Evolutionary conservation across 2,888 invertebrate genomes (phyloP).

Genomic region (Microplitis manilae): DNA sequence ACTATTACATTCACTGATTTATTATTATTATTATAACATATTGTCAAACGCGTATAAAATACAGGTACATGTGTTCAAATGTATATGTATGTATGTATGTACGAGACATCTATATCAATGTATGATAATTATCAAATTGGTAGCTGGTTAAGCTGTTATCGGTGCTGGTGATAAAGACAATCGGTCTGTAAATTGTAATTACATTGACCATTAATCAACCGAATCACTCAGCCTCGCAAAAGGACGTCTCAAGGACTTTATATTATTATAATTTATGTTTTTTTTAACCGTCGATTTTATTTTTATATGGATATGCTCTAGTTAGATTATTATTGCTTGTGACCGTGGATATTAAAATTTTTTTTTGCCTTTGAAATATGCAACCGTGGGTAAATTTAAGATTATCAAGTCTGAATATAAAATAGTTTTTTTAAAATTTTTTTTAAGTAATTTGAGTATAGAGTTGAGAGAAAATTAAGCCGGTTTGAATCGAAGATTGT

Average conservation of each 20-base stretch:
- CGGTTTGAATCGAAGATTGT: slow-evolving; percentile 34
- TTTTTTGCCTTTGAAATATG: background rate
- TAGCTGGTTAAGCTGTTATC: background rate
- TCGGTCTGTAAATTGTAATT: background rate
- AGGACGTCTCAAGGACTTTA: slow-evolving; percentile 7
- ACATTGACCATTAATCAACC: slow-evolving; percentile 3
- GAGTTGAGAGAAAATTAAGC: background rate
- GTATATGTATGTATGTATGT: background rate
- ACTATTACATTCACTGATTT: background rate
- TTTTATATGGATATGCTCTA: slow-evolving; percentile 13
- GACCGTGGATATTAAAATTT: slow-evolving; percentile 2
- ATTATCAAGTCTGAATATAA: too few species aligned
- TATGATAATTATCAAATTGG: background rate
- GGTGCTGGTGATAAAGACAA: background rate
- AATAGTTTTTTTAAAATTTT: too few species aligned
- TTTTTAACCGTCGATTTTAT: background rate
- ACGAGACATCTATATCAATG: background rate
- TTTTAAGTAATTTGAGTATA: too few species aligned
- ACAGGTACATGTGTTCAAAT: background rate
- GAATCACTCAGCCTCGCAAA: background rate
- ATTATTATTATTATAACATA: background rate
- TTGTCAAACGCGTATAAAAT: background rate
- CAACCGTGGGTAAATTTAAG: background rate
- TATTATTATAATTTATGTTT: background rate
- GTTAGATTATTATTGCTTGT: background rate